Evolutionary conservation across 2,797 vertebrate genomes (phyloP).

Genomic region (Botia almorhae): DNA sequence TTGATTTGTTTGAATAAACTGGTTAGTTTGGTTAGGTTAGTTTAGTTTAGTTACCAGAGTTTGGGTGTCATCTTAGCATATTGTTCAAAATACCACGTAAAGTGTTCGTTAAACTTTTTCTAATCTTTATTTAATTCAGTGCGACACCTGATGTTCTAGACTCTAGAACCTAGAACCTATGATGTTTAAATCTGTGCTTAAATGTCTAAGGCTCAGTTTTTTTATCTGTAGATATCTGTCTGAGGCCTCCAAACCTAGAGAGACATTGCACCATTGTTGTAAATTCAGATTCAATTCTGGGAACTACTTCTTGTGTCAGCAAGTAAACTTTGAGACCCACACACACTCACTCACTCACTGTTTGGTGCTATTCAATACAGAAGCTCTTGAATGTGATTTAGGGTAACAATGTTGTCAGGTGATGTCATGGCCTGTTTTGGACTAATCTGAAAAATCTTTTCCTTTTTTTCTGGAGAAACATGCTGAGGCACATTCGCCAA

Average conservation of each 20-base stretch:
- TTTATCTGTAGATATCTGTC: background rate
- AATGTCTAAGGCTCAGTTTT: background rate
- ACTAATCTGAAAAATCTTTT: slow-evolving; percentile 25
- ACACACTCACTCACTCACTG: background rate
- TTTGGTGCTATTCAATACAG: background rate
- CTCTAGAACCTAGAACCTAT: no score
- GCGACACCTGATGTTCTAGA: background rate
- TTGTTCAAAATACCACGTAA: no score
- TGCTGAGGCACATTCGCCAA: background rate
- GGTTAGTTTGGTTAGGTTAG: no score
- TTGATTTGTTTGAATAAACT: no score
- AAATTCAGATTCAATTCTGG: slow-evolving; percentile 1
- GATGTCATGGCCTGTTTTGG: slow-evolving; percentile 31
- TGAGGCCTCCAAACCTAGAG: background rate
- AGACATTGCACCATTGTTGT: background rate
- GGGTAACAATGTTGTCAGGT: slow-evolving; percentile 10
- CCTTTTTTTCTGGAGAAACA: slow-evolving; percentile 13
- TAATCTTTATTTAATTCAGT: background rate
- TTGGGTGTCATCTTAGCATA: no score
- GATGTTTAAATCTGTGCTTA: background rate
- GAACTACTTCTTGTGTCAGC: background rate
- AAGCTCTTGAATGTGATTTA: background rate
- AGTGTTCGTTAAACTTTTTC: no score
- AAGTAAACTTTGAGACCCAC: background rate
- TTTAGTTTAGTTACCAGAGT: no score